Conservation (phyloP, 2,113 vertebrate genomes). For the Limnothrissa miodon region DNA sequence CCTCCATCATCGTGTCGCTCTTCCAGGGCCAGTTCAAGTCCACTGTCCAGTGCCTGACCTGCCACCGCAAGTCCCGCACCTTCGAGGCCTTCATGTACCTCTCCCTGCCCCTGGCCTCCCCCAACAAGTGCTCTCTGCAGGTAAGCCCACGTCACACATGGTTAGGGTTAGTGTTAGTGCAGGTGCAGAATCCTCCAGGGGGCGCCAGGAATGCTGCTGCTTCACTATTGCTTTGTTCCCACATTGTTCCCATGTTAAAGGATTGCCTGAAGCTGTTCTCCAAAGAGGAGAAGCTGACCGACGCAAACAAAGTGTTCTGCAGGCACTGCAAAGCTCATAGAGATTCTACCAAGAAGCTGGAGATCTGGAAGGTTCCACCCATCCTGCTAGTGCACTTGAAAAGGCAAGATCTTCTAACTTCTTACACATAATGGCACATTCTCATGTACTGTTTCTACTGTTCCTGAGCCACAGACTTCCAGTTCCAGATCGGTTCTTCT, state of each 20-base stretch:
- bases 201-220: not conserved
- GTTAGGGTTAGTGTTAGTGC: too few relatives aligned
- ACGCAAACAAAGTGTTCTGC: constrained; percentile 95
- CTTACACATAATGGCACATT: not conserved
- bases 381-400: constrained; percentile 95
- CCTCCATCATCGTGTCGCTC: constrained; percentile 92
- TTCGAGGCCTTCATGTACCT: constrained; percentile 99
- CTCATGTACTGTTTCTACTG: too few relatives aligned
- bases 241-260: constrained; percentile 59
- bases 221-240: not conserved
- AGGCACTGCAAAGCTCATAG: constrained; percentile 91
- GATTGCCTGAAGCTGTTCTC: constrained; percentile 97
- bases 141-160: constrained; percentile 58
- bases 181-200: not conserved
- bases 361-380: constrained; percentile 97
- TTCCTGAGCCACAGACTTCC: too few relatives aligned
- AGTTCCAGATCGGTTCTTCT: too few relatives aligned
- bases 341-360: constrained; percentile 95
- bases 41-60: constrained; percentile 94
- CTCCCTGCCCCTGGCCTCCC: constrained; percentile 86
- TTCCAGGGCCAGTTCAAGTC: constrained; percentile 99
- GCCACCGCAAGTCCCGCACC: constrained; percentile 89
- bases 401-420: constrained; percentile 70
- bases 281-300: constrained; percentile 94
- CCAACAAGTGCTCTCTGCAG: constrained; percentile 94